Evolutionary conservation across 2,797 vertebrate species (phyloP).

Genomic region (Eospalax fontanierii): DNA sequence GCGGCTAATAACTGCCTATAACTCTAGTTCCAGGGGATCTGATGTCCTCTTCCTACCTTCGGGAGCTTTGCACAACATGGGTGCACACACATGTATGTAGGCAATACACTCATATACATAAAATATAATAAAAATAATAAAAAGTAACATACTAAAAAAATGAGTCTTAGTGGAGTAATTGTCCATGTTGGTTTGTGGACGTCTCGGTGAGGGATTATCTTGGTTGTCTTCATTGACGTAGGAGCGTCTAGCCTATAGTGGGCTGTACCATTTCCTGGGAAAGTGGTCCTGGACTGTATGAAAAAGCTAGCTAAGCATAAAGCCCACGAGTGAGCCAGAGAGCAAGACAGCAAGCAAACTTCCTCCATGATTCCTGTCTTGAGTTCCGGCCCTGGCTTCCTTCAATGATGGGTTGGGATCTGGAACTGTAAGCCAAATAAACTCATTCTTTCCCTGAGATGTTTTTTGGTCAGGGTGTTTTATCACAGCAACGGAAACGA

Average conservation of each 20-base stretch:
- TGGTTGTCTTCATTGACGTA: neutral
- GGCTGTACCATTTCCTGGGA: neutral
- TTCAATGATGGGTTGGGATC: neutral
- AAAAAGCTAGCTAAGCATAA: neutral
- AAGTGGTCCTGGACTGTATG: neutral
- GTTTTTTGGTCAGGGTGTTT: neutral
- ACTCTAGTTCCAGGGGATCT: no score
- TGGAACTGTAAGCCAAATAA: neutral
- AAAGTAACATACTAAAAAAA: no score
- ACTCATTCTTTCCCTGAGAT: no score
- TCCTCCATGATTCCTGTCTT: neutral
- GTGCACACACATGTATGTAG: no score
- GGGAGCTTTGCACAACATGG: no score
- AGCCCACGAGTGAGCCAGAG: neutral
- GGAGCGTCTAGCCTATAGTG: neutral
- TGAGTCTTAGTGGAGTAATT: neutral
- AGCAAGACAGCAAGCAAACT: neutral
- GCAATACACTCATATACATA: no score
- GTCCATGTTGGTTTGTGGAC: neutral
- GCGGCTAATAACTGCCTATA: no score
- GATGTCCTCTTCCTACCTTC: no score
- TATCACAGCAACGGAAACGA: neutral
- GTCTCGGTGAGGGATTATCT: neutral
- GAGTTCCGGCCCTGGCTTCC: neutral
- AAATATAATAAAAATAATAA: no score